phyloP scores from a whole-genome alignment of 2,888 invertebrate genomes.

The Exephanes ischioxanthus region DNA sequence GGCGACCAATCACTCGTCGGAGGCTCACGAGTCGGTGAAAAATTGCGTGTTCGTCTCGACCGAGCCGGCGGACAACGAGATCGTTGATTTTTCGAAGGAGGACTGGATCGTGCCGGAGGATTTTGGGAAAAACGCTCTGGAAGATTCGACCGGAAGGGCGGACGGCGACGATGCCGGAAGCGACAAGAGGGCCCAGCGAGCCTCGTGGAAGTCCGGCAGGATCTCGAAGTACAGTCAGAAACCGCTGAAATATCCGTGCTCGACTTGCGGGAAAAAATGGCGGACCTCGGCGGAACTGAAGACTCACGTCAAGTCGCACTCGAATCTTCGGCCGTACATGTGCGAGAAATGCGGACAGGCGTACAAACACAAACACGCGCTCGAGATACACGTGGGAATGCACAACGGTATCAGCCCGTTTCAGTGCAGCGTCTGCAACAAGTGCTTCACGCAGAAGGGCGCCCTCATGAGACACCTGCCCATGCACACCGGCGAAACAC shows the following conservation, averaged over 20 bases:
- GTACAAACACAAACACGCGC: slow-evolving; percentile 88
- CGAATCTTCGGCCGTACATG: slow-evolving; percentile 78
- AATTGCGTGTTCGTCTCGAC: slow-evolving; percentile 36
- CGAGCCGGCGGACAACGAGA: slow-evolving; percentile 44
- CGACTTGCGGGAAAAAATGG: slow-evolving; percentile 77
- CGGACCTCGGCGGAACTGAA: slow-evolving; percentile 74
- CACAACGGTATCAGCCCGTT: slow-evolving; percentile 88
- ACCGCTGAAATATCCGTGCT: slow-evolving; percentile 73
- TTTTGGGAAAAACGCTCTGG: background rate
- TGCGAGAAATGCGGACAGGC: slow-evolving; percentile 88
- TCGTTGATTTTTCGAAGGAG: slow-evolving; percentile 54
- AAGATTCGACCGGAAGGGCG: background rate
- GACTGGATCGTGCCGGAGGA: slow-evolving; percentile 57
- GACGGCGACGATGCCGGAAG: background rate
- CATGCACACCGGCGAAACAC: slow-evolving; percentile 88
- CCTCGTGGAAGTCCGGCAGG: slow-evolving; percentile 66
- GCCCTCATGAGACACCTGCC: slow-evolving; percentile 88
- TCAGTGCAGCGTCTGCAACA: slow-evolving; percentile 87
- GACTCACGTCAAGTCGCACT: slow-evolving; percentile 77
- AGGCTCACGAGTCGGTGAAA: slow-evolving; percentile 40
- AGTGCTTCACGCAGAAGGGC: slow-evolving; percentile 88
- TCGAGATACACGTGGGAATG: slow-evolving; percentile 88
- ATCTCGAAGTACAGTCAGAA: slow-evolving; percentile 71
- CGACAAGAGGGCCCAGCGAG: background rate
- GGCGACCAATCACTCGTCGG: slow-evolving; percentile 47